Evolutionary conservation across 2,797 vertebrate species (phyloP).

Genomic region (Diceros bicornis): DNA sequence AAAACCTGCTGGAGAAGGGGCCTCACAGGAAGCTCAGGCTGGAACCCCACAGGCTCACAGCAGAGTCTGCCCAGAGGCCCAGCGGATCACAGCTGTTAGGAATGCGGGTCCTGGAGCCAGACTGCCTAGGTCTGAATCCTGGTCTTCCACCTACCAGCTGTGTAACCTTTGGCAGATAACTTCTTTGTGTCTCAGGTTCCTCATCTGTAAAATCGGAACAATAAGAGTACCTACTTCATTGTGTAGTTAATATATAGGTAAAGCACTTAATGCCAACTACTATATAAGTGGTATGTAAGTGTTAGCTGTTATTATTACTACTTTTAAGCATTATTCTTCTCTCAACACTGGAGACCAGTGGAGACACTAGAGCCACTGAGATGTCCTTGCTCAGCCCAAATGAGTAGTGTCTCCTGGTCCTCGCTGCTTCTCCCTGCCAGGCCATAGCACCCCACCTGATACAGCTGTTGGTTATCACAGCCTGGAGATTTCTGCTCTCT

Average conservation of each 20-base stretch:
- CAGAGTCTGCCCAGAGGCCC: background rate
- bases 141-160: background rate
- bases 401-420: background rate
- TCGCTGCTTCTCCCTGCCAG: background rate
- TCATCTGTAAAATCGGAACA: slow-evolving; percentile 30
- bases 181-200: background rate
- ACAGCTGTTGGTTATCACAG: background rate
- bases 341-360: background rate
- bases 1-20: background rate
- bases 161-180: background rate
- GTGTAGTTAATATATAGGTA: background rate
- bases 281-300: too few relatives aligned
- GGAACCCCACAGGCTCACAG: background rate
- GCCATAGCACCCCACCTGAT: background rate
- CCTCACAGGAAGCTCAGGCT: background rate
- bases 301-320: background rate
- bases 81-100: background rate
- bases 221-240: background rate
- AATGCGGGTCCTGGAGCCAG: background rate
- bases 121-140: background rate
- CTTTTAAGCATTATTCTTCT: background rate
- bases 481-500: slow-evolving; percentile 25
- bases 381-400: background rate
- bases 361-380: background rate
- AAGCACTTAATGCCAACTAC: background rate